Conservation (phyloP, 2,113 vertebrate genomes). For the Pipa parva region DNA sequence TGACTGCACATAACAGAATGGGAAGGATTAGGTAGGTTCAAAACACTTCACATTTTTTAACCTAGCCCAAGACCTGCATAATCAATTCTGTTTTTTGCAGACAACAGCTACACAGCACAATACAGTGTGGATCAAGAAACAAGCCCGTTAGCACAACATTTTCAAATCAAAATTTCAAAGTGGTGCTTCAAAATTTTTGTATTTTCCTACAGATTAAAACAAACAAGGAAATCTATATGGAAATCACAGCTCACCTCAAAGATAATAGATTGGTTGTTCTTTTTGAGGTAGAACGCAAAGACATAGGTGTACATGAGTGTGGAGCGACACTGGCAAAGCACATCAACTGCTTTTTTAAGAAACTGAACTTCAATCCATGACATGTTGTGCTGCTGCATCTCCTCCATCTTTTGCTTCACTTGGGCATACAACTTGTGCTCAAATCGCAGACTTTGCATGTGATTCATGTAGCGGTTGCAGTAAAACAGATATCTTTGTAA, state of each 20-base stretch:
- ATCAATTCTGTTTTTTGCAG: no score
- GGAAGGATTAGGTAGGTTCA: no score
- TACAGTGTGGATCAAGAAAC: no score
- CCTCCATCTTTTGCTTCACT: conserved; percentile 99
- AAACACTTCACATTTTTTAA: no score
- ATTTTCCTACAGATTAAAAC: no score
- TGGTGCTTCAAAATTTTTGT: no score
- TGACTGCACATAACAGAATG: no score
- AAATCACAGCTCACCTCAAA: conserved; percentile 95
- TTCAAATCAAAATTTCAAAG: no score
- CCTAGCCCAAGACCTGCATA: no score
- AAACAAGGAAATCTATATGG: no score
- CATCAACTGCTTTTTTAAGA: conserved; percentile 98
- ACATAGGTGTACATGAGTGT: conserved; percentile 99
- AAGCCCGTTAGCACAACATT: no score
- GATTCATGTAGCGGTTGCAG: conserved; percentile 99
- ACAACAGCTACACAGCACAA: no score
- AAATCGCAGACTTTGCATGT: conserved; percentile 99
- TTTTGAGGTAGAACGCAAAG: conserved; percentile 99
- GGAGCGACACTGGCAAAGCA: conserved; percentile 98
- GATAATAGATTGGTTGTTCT: conserved; percentile 99
- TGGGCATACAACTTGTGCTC: conserved; percentile 99
- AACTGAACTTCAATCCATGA: conserved; percentile 99
- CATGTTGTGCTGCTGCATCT: conserved; percentile 99
- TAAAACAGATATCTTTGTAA: conserved; percentile 99